A percentile compares a stretch with the other conserved stretches of the same genome.
Evolutionary conservation across 2,113 vertebrate genomes (phyloP).

Genomic region (Suncus etruscus): DNA sequence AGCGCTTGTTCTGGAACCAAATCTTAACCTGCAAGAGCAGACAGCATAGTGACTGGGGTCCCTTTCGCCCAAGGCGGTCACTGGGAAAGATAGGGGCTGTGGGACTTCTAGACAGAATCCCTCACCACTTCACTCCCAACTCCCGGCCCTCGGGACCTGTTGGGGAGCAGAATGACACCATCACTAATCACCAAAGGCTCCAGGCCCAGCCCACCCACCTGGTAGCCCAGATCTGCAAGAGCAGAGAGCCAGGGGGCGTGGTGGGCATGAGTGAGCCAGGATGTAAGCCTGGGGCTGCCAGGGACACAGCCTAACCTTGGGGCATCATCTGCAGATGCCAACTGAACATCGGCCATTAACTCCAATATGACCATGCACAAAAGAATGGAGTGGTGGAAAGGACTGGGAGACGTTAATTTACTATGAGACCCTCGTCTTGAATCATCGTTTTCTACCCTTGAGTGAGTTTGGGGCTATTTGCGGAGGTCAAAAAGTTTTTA

Average conservation of each 20-base stretch:
- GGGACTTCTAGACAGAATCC: background rate
- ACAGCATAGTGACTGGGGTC: slow-evolving; percentile 65
- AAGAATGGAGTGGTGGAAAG: slow-evolving; percentile 49
- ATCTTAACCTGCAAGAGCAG: slow-evolving; percentile 92
- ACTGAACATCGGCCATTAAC: background rate
- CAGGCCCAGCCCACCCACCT: background rate
- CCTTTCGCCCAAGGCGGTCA: background rate
- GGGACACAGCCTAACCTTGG: background rate
- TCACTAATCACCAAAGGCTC: background rate
- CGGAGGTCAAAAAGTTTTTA: slow-evolving; percentile 34
- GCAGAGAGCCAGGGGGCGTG: background rate
- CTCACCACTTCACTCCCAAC: background rate
- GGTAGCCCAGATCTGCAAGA: background rate
- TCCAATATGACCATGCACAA: slow-evolving; percentile 59
- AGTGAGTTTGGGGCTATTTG: slow-evolving; percentile 19
- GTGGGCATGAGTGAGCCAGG: background rate
- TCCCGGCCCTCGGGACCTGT: background rate
- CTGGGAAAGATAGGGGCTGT: background rate
- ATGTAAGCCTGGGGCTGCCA: background rate
- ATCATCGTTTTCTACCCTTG: slow-evolving; percentile 16
- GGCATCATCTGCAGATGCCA: background rate
- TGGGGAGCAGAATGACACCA: background rate
- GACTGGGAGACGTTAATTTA: slow-evolving; percentile 63
- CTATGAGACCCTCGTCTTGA: slow-evolving; percentile 19
- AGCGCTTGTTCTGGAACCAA: slow-evolving; percentile 98